Evolutionary conservation across 2,797 vertebrate genomes (phyloP), one percentile per base, ranked within the genome.

Genomic region (Rhinella marina): DNA sequence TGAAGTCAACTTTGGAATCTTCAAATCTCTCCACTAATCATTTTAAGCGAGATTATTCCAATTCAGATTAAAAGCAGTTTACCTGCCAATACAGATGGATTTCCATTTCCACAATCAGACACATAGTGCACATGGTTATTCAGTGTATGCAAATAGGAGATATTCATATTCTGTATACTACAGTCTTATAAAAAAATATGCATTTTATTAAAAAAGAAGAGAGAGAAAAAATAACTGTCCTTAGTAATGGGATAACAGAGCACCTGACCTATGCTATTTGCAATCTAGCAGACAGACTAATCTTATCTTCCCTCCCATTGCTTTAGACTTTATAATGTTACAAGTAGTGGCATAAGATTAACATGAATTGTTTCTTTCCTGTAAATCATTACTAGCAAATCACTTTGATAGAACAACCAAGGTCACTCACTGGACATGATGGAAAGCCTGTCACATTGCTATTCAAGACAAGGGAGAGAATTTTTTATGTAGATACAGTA

Each of bases 341-440:
- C 14, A 72, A 72, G 19, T 62, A 48, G 16, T 83, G 41, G 88
- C 82, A 89, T 86, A 86, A 52, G 70, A 89, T 82, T 89, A 86
- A 82, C 84, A 89, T 82, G 70, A 86, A 86, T 70, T 61, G 78
- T 86, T 82, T 85, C 78, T 83, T 89, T 89, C 79, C 88, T 70
- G 84, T 86, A 86, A 89, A 89, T 86, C 72, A 82, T 78, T 17
- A 11, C 52, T 29, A 68, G 61, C 56, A 86, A 86, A 89, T 89
- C 61, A 82, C 79, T 88, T 85, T 86, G 79, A 82, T 81, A 82
- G 79, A 72, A 86, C 61, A 82, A 79, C 73, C 80, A 89, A 86
- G 62, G 84, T 86, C 88, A 86, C 84, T 89, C 78, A 89, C 79
- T 82, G 88, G 88, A 86, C 88, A 86, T 89, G 77, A 89, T 89